Evolutionary conservation across 2,888 invertebrate genomes (phyloP).

Genomic region (Neocrepidodera transversa): DNA sequence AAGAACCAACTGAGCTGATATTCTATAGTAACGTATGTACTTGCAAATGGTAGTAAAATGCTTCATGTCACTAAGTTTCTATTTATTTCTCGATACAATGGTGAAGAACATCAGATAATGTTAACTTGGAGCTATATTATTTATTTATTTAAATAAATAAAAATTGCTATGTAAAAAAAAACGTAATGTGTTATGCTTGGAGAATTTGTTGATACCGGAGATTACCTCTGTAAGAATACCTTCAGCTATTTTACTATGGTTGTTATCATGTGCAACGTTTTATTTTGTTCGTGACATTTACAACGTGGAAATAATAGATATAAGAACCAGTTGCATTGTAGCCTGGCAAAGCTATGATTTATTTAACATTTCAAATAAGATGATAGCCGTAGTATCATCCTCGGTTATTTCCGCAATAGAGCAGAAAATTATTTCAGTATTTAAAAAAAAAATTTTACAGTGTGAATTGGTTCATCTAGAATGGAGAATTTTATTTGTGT

Average conservation of each 20-base stretch:
- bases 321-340: background rate
- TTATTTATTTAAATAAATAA: too few relatives aligned
- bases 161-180: too few relatives aligned
- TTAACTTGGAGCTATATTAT: background rate
- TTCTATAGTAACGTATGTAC: background rate
- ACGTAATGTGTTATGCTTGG: background rate
- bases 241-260: background rate
- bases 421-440: too few relatives aligned
- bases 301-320: conserved; percentile 13
- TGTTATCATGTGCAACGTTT: conserved; percentile 19
- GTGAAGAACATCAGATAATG: background rate
- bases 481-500: too few relatives aligned
- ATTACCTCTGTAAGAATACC: background rate
- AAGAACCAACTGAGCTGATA: background rate
- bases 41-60: background rate
- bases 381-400: too few relatives aligned
- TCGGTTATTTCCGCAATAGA: too few relatives aligned
- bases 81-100: background rate
- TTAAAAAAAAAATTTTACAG: too few relatives aligned
- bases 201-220: background rate
- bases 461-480: too few relatives aligned
- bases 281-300: conserved; percentile 22
- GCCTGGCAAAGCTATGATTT: background rate
- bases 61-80: background rate
- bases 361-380: background rate